Evolutionary conservation across 2,113 vertebrate species (phyloP).

Genomic region (Gopherus flavomarginatus): DNA sequence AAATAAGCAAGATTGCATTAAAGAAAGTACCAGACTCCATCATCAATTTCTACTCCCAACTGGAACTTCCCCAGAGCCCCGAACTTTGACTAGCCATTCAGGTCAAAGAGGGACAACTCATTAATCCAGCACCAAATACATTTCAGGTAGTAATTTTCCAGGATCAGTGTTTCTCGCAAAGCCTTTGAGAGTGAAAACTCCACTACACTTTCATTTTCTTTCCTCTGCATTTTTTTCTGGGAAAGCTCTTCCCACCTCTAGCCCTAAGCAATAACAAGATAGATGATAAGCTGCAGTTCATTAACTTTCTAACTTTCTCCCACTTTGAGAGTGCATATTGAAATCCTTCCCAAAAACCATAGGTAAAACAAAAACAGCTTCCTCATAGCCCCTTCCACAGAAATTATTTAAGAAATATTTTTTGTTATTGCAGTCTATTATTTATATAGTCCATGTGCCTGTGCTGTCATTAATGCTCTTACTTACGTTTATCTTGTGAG

Average conservation of each 20-base stretch:
- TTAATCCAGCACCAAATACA: rapidly evolving
- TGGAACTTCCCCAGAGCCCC: background rate
- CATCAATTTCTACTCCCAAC: background rate
- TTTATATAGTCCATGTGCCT: background rate
- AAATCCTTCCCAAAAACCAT: background rate
- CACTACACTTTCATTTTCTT: rapidly evolving
- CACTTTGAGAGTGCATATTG: background rate
- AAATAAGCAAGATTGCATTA: background rate
- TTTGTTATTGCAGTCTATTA: background rate
- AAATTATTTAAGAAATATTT: background rate
- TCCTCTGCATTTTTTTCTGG: background rate
- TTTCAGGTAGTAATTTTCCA: background rate
- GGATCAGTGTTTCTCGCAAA: background rate
- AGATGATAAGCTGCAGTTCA: background rate
- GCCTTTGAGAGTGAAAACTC: background rate
- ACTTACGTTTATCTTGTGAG: background rate
- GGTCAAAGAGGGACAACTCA: background rate
- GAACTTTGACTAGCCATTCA: background rate
- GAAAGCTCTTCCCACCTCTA: background rate
- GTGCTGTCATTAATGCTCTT: background rate
- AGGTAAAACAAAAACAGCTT: background rate
- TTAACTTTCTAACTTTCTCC: background rate
- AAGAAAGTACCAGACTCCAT: background rate
- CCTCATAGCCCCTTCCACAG: rapidly evolving
- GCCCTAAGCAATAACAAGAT: background rate